Conservation (phyloP, 2,888 invertebrate species). For the Tetranychus truncatus region DNA sequence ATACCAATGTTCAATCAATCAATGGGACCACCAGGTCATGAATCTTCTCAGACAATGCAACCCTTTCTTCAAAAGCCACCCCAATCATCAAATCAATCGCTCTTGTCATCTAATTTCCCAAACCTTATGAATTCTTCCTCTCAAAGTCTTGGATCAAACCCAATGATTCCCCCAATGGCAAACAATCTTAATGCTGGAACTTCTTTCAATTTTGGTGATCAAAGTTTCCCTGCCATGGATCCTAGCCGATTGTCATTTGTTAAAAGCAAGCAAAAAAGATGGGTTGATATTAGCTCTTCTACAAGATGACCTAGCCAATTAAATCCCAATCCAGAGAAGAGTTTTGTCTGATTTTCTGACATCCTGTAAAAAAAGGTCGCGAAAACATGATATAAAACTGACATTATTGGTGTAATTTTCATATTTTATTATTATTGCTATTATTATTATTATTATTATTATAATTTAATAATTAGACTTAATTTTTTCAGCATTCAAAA, state of each 20-base stretch:
- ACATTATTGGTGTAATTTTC: no score
- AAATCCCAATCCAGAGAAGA: background rate
- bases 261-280: constrained; percentile 1
- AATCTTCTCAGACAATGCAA: background rate
- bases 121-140: no score
- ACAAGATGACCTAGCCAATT: background rate
- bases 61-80: background rate
- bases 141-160: no score
- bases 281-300: background rate
- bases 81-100: background rate
- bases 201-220: background rate
- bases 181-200: background rate
- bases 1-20: background rate
- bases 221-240: background rate
- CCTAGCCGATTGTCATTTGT: background rate
- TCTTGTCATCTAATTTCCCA: no score
- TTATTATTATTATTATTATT: no score
- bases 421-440: no score
- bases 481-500: no score
- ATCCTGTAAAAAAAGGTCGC: background rate
- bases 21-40: background rate
- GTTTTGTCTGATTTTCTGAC: background rate
- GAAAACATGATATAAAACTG: no score
- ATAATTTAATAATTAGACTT: no score
- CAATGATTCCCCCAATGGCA: background rate